A percentile compares a stretch with the other conserved stretches of the same genome.
phyloP scores from a whole-genome alignment of 2,888 invertebrate species.

The Ormyrus nitidulus region DNA sequence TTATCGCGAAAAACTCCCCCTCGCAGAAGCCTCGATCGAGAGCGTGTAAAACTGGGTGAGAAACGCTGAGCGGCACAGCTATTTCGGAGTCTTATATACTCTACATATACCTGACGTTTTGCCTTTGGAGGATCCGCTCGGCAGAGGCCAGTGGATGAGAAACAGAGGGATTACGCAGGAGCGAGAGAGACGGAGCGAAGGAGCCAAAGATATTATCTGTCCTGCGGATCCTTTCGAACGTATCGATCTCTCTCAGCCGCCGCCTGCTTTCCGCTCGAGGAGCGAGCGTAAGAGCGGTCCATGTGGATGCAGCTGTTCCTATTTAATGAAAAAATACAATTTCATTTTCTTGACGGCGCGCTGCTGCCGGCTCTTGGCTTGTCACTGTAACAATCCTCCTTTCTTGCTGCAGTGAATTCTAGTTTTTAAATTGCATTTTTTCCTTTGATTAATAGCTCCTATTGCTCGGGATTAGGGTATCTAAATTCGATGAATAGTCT shows the following conservation, averaged over 20 bases:
- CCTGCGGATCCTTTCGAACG: slow-evolving; percentile 67
- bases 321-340: slow-evolving; percentile 59
- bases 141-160: slow-evolving; percentile 29
- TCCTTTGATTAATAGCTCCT: too few relatives aligned
- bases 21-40: neutral
- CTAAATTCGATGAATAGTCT: too few relatives aligned
- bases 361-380: neutral
- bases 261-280: neutral
- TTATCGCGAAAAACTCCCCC: slow-evolving; percentile 61
- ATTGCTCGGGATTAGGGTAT: too few relatives aligned
- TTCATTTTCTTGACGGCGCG: slow-evolving; percentile 52
- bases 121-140: slow-evolving; percentile 62
- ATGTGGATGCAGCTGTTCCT: slow-evolving; percentile 60
- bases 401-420: too few relatives aligned
- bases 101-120: slow-evolving; percentile 69
- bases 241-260: slow-evolving; percentile 54
- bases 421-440: too few relatives aligned
- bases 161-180: slow-evolving; percentile 51
- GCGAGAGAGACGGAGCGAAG: slow-evolving; percentile 38
- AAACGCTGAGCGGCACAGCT: slow-evolving; percentile 55
- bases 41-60: slow-evolving; percentile 44
- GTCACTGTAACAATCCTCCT: too few relatives aligned
- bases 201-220: slow-evolving; percentile 69
- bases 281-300: slow-evolving; percentile 39
- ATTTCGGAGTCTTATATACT: slow-evolving; percentile 47